phyloP scores from a whole-genome alignment of 2,888 invertebrate species.

The Eupithecia tripunctaria region DNA sequence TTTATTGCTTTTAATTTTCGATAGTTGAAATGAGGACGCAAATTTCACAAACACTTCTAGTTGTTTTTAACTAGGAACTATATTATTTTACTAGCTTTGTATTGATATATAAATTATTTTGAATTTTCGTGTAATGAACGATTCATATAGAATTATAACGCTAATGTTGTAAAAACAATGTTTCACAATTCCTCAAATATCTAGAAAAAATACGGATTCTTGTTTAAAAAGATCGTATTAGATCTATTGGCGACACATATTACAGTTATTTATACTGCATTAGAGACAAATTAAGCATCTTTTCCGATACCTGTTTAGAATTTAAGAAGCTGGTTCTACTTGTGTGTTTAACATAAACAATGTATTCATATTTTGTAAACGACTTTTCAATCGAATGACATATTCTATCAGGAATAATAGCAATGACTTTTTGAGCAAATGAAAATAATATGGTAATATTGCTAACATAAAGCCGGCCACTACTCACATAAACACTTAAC shows the following conservation, averaged over 20 bases:
- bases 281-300: background rate
- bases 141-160: background rate
- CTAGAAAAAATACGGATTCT: background rate
- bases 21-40: background rate
- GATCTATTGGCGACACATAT: background rate
- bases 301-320: background rate
- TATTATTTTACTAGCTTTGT: background rate
- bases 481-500: background rate
- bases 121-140: background rate
- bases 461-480: constrained; percentile 12
- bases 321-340: background rate
- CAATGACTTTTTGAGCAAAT: constrained; percentile 31
- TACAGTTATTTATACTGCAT: background rate
- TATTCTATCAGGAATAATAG: background rate
- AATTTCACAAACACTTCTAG: background rate
- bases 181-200: background rate
- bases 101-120: background rate
- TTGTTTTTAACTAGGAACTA: background rate
- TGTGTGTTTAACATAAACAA: background rate
- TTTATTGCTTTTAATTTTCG: background rate
- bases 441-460: constrained; percentile 35
- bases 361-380: background rate
- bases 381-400: background rate
- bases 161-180: background rate
- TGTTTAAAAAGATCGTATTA: background rate